Evolutionary conservation across 1,140 invertebrate genomes (phyloP).

Genomic region (Megalonaias nervosa): DNA sequence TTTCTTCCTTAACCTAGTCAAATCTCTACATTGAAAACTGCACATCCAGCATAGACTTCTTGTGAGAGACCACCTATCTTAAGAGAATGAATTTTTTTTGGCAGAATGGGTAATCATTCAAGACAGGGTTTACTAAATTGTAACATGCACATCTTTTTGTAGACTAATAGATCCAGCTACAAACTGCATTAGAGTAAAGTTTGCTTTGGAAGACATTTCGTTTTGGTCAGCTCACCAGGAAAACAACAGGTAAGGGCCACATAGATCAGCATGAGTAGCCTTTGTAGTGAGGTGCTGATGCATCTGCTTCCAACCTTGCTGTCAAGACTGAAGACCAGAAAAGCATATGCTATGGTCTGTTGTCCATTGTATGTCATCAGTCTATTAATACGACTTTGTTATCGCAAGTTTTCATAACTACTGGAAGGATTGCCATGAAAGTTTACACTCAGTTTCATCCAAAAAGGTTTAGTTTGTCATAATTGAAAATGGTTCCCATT

Average conservation of each 20-base stretch:
- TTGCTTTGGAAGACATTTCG: constrained; percentile 71
- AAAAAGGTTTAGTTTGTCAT: too few species aligned
- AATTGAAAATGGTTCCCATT: too few species aligned
- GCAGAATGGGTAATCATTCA: too few species aligned
- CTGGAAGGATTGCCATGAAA: too few species aligned
- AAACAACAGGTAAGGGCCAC: constrained; percentile 69
- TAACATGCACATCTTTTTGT: constrained; percentile 21
- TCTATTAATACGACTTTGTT: background rate
- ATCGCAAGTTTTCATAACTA: background rate
- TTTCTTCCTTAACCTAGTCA: too few species aligned
- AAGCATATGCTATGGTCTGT: background rate
- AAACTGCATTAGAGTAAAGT: constrained; percentile 65
- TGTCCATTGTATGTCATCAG: background rate
- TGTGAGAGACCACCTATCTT: too few species aligned
- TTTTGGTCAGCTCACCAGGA: constrained; percentile 73
- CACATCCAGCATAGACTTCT: too few species aligned
- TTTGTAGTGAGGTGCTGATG: background rate
- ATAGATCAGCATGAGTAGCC: background rate
- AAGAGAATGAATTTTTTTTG: too few species aligned
- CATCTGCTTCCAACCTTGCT: background rate
- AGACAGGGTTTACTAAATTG: too few species aligned
- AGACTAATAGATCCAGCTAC: constrained; percentile 71
- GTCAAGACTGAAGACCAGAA: background rate
- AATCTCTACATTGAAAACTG: too few species aligned
- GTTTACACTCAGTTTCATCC: too few species aligned